Evolutionary conservation across 2,113 vertebrate species (phyloP).

Genomic region (Elephas maximus): DNA sequence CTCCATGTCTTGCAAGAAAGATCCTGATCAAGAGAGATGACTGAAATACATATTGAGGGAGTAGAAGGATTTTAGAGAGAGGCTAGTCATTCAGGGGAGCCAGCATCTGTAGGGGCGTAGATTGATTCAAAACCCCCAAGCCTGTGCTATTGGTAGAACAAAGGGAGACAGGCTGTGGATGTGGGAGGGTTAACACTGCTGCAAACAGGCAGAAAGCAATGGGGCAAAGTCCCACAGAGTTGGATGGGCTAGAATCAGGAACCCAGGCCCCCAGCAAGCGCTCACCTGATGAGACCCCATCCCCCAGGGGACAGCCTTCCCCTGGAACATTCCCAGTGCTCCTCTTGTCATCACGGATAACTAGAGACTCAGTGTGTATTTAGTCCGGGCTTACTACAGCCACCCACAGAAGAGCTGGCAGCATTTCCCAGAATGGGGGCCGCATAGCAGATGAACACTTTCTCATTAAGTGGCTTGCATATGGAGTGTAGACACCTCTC

Average conservation of each 20-base stretch:
- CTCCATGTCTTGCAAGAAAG: neutral
- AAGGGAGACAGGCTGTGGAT: neutral
- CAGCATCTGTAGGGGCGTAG: accelerated
- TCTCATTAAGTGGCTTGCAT: constrained; percentile 82
- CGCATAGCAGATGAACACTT: constrained; percentile 68
- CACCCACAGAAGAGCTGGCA: constrained; percentile 72
- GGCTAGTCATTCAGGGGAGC: too few relatives aligned
- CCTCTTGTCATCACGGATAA: neutral
- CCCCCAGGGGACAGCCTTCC: neutral
- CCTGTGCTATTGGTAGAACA: neutral
- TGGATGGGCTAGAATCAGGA: neutral
- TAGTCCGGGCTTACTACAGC: constrained; percentile 24
- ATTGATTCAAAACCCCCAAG: neutral
- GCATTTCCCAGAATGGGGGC: constrained; percentile 49
- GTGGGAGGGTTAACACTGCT: neutral
- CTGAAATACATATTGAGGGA: neutral
- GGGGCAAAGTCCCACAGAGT: too few relatives aligned
- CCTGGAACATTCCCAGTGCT: neutral
- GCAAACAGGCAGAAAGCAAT: too few relatives aligned
- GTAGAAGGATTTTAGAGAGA: neutral
- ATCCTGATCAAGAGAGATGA: neutral
- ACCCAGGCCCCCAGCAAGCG: neutral
- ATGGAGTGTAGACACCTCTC: constrained; percentile 76
- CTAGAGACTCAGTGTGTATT: neutral
- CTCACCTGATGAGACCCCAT: neutral